Base-by-base conservation (phyloP, 2,113 vertebrate genomes). In the Hemibagrus wyckioides region DNA sequence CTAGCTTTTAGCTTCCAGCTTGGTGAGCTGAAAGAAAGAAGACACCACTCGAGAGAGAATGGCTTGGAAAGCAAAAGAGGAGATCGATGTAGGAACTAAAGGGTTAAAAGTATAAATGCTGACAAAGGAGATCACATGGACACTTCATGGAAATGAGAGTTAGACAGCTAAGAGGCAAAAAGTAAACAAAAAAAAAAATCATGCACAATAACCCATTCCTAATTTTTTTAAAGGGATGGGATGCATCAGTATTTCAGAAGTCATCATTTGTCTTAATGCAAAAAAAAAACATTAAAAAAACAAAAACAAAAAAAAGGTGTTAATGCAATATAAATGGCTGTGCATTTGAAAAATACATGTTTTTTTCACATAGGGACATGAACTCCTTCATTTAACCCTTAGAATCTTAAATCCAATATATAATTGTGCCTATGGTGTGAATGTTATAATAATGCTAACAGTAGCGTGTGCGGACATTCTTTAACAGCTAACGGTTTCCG, bases 11-110 rank as follows among this genome's bases (percentile, higher is more conserved):
- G 48, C 61, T 84, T 84, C 67, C 76, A 75, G 81, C 80, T 81
- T 63, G 65, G 44, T 56, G 54, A 86, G 56, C 30, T 83, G 39
- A 86, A 79, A 69, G 41, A 84, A 89, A 85, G 73, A 86, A 86
- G 56, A 84, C 67, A 85, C 54, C 56, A 63, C 56, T 59, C 41
- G 61, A 54, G 41, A 82, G 54, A 89, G 82, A 89, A 89, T 88
- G 90, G 90, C 82, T 91, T 91, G 88, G 88, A 91, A 90, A 90
- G 87, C 89, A 91, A 87, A 90, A 59, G 80, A 82, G 65, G 84
- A 89, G 79, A 25, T 75, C 41, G 59, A 91, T 90, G 84, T 87
- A n/a, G 76, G 80, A 67, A 89, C 82, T 48, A 48, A 48, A 84
- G 82, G 87, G 52, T 73, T 71, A 87, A 83, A 92, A 90, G 76